Evolutionary conservation across 2,888 invertebrate species (phyloP).

Genomic region (Eueremaeus valkanovi): DNA sequence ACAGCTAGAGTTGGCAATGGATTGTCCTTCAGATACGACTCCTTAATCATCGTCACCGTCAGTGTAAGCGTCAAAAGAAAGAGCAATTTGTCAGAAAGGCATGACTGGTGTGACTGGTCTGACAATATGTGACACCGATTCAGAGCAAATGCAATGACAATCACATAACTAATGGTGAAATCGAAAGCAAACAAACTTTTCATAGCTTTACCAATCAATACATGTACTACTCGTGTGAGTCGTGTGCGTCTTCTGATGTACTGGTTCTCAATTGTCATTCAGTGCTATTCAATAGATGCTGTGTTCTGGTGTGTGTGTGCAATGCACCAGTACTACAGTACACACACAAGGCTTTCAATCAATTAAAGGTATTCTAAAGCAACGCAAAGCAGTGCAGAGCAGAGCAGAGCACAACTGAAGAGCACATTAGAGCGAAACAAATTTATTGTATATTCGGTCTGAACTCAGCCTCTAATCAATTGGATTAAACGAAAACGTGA

Average conservation of each 20-base stretch:
- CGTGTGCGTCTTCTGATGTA: background rate
- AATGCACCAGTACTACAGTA: too few relatives aligned
- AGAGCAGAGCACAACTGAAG: too few relatives aligned
- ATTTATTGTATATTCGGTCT: constrained; percentile 15
- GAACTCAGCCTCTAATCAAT: constrained; percentile 34
- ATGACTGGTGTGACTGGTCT: constrained; percentile 27
- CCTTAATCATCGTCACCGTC: constrained; percentile 31
- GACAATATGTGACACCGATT: constrained; percentile 34
- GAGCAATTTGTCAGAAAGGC: constrained; percentile 32
- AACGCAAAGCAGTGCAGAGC: constrained; percentile 16
- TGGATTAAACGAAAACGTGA: constrained; percentile 34
- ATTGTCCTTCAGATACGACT: too few relatives aligned
- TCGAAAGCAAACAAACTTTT: constrained; percentile 7
- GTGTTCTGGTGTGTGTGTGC: background rate
- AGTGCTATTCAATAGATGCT: background rate
- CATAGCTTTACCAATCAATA: background rate
- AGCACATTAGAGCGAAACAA: background rate
- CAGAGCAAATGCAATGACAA: constrained; percentile 31
- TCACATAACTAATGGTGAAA: constrained; percentile 27
- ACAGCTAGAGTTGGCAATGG: background rate
- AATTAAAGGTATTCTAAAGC: constrained; percentile 23
- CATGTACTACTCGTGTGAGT: background rate
- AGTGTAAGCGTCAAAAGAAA: constrained; percentile 25
- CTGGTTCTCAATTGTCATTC: background rate
- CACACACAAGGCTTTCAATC: constrained; percentile 24